Conservation (phyloP, 2,113 vertebrate genomes). For the Oncorhynchus mykiss region DNA sequence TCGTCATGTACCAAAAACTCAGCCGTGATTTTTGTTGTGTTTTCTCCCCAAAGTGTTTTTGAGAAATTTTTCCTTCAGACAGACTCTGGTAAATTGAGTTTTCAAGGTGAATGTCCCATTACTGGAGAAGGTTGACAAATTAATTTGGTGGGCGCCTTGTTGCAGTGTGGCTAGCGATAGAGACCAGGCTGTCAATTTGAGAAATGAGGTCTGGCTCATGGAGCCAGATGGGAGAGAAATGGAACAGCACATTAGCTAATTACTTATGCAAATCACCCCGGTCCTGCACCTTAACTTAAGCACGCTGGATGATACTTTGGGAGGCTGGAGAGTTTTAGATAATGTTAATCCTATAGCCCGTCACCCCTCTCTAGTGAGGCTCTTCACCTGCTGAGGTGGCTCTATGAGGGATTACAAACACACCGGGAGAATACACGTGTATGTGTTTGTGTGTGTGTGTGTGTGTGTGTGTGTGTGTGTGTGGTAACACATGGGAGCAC, state of each 20-base stretch:
- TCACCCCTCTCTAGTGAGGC: slow-evolving; percentile 3
- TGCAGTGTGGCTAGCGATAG: slow-evolving; percentile 73
- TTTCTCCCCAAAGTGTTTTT: slow-evolving; percentile 41
- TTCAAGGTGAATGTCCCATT: slow-evolving; percentile 82
- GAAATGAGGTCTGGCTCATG: slow-evolving; percentile 73
- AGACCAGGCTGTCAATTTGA: slow-evolving; percentile 80
- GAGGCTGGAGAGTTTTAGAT: slow-evolving; percentile 66
- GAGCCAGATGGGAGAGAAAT: slow-evolving; percentile 77
- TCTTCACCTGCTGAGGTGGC: slow-evolving; percentile 45
- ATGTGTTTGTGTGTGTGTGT: too few relatives aligned
- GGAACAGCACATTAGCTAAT: slow-evolving; percentile 80
- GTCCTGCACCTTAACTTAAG: slow-evolving; percentile 76
- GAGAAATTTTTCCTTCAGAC: slow-evolving; percentile 39
- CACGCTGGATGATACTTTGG: slow-evolving; percentile 66
- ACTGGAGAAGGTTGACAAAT: slow-evolving; percentile 80
- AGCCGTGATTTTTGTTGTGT: slow-evolving; percentile 42
- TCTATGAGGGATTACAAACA: slow-evolving; percentile 22
- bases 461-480: too few relatives aligned
- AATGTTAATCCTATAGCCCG: slow-evolving; percentile 59
- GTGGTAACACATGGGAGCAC: background rate
- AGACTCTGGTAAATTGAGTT: slow-evolving; percentile 78
- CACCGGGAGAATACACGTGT: too few relatives aligned
- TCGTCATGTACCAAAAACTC: slow-evolving; percentile 55
- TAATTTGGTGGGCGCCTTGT: slow-evolving; percentile 75
- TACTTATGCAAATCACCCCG: slow-evolving; percentile 79